Percentiles rank a stretch among this genome's conserved stretches.
phyloP scores from a whole-genome alignment of 2,113 vertebrate species.

The Agelaius tricolor region DNA sequence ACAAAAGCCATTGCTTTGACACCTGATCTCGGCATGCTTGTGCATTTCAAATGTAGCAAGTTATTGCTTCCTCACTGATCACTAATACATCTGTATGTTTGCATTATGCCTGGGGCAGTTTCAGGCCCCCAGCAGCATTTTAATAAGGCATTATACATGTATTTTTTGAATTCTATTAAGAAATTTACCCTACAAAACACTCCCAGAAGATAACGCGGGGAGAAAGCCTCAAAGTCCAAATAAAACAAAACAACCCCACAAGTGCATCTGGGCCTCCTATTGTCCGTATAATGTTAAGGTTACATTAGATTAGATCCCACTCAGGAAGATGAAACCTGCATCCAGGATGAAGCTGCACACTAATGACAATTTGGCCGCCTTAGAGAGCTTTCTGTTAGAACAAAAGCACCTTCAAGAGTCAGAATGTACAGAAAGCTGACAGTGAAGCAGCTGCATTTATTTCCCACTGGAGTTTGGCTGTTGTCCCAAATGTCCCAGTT shows the following conservation, averaged over 20 bases:
- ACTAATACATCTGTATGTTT: neutral
- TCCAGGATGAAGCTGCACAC: neutral
- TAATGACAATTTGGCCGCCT: neutral
- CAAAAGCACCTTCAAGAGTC: neutral
- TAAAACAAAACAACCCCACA: neutral
- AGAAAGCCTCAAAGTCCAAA: neutral
- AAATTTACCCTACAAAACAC: neutral
- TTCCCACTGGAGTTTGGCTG: neutral
- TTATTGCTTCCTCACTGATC: conserved; percentile 4
- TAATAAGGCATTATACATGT: neutral
- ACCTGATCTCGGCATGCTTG: neutral
- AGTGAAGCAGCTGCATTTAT: neutral
- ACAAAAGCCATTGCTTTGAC: neutral
- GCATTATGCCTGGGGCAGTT: neutral
- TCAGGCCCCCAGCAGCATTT: neutral
- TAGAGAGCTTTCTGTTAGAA: neutral
- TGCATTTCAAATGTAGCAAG: neutral
- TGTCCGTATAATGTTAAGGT: neutral
- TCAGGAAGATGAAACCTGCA: neutral
- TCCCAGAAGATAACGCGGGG: neutral
- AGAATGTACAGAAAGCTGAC: neutral
- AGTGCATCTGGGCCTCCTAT: neutral
- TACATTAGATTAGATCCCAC: neutral
- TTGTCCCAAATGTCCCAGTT: neutral
- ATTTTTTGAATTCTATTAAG: neutral